Percentiles rank a stretch among this genome's conserved stretches.
Conservation (phyloP, 2,797 vertebrate species). For the Uromys caudimaculatus region DNA sequence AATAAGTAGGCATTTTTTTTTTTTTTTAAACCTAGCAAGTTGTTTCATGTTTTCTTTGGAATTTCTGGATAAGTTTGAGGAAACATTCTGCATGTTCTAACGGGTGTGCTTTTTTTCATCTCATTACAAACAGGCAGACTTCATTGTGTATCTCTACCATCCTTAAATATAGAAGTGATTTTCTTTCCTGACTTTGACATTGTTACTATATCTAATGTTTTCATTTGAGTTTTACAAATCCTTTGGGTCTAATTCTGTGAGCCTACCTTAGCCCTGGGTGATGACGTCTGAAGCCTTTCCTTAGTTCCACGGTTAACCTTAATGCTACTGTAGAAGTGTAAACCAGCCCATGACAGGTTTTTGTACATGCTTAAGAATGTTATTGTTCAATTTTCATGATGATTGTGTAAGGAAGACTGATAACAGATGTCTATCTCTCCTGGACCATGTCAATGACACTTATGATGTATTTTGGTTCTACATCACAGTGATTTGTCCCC, state of each 20-base stretch:
- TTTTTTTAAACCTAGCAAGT: constrained; percentile 58
- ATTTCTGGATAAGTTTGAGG: constrained; percentile 87
- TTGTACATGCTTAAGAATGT: constrained; percentile 97
- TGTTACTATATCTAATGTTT: constrained; percentile 87
- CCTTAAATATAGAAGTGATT: constrained; percentile 86
- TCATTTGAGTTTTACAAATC: constrained; percentile 89
- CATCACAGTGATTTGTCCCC: constrained; percentile 92
- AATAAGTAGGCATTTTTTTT: constrained; percentile 82
- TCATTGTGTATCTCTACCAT: constrained; percentile 85
- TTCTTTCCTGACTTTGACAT: constrained; percentile 88
- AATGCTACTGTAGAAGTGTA: constrained; percentile 92
- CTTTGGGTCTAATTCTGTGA: constrained; percentile 93
- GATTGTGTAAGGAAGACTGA: constrained; percentile 93
- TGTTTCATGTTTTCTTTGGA: constrained; percentile 86
- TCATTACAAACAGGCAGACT: constrained; percentile 82
- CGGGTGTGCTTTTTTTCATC: constrained; percentile 87
- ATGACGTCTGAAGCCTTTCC: constrained; percentile 92
- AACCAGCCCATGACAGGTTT: constrained; percentile 93
- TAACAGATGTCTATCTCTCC: constrained; percentile 93
- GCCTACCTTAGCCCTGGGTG: constrained; percentile 95
- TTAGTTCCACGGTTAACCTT: constrained; percentile 90
- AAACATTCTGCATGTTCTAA: constrained; percentile 88
- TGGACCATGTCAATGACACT: constrained; percentile 95
- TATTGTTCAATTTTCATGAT: constrained; percentile 97
- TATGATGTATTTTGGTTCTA: constrained; percentile 91